Evolutionary conservation across 2,888 invertebrate genomes (phyloP).

Genomic region (Monoplex corrugatus): DNA sequence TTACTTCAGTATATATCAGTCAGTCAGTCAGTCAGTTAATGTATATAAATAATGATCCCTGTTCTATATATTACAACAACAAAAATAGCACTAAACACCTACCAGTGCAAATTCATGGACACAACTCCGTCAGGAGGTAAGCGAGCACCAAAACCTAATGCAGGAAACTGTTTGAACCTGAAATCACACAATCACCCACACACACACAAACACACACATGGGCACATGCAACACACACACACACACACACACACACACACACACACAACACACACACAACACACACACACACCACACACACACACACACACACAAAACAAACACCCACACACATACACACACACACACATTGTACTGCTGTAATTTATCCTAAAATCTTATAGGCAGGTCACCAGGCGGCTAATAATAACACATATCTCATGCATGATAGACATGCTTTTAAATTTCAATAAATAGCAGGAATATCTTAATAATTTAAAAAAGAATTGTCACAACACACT

Average conservation of each 20-base stretch:
- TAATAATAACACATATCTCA: too few relatives aligned
- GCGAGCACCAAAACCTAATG: conserved; percentile 84
- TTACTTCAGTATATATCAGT: too few relatives aligned
- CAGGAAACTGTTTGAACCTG: conserved; percentile 73
- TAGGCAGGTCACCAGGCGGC: too few relatives aligned
- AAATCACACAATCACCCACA: neutral
- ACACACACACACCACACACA: neutral
- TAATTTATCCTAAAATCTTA: too few relatives aligned
- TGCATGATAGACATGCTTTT: too few relatives aligned
- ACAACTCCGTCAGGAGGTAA: conserved; percentile 83
- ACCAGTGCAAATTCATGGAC: conserved; percentile 84
- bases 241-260: neutral
- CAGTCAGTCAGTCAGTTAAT: too few relatives aligned
- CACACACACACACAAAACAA: neutral
- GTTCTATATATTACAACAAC: too few relatives aligned
- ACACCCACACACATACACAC: neutral
- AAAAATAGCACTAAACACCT: conserved; percentile 55
- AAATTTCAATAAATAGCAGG: too few relatives aligned
- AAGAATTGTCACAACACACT: too few relatives aligned
- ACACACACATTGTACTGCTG: neutral
- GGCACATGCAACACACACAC: too few relatives aligned
- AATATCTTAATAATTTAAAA: too few relatives aligned
- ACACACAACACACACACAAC: neutral
- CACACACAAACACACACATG: neutral
- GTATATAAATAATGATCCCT: too few relatives aligned